A percentile compares a stretch with the other conserved stretches of the same genome.
These are phyloP conservation scores for Gambusia affinis DNA, from an alignment of 2,113 vertebrate species.

Conservation along the genomic window DNA sequence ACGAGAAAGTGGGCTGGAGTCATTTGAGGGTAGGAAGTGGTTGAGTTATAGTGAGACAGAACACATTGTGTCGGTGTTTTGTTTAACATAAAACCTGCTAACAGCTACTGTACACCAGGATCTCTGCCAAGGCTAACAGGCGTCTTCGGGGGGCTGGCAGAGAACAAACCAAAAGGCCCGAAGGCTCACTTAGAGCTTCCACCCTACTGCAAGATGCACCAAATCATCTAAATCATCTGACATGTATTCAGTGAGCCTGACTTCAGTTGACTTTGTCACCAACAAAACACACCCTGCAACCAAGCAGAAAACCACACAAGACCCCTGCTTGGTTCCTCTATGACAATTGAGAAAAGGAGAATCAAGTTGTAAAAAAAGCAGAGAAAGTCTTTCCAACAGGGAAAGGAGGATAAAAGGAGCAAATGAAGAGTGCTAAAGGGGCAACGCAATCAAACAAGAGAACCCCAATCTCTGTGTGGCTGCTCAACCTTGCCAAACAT, in stretches of 20 bases:
- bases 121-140: conserved; percentile 72
- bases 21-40: conserved; percentile 44
- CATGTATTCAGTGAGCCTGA: background rate
- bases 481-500: conserved; percentile 75
- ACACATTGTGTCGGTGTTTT: conserved; percentile 67
- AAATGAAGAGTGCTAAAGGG: conserved; percentile 47
- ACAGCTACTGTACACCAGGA: conserved; percentile 70
- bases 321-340: conserved; percentile 46
- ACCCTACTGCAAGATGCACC: conserved; percentile 41
- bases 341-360: conserved; percentile 15
- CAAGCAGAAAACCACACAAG: conserved; percentile 55
- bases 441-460: conserved; percentile 49
- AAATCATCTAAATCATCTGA: conserved; percentile 12
- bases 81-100: conserved; percentile 70
- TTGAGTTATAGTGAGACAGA: conserved; percentile 49
- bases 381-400: background rate
- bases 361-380: background rate
- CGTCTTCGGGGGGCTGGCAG: conserved; percentile 67
- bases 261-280: conserved; percentile 71
- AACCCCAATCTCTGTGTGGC: conserved; percentile 50
- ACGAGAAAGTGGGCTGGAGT: conserved; percentile 61
- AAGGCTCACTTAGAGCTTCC: conserved; percentile 48
- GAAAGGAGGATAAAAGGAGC: background rate
- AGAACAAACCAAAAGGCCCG: conserved; percentile 48
- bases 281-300: conserved; percentile 58